These are phyloP conservation scores for Spea hammondii DNA, from an alignment of 2,797 vertebrate genomes.

Conservation along the genomic window DNA sequence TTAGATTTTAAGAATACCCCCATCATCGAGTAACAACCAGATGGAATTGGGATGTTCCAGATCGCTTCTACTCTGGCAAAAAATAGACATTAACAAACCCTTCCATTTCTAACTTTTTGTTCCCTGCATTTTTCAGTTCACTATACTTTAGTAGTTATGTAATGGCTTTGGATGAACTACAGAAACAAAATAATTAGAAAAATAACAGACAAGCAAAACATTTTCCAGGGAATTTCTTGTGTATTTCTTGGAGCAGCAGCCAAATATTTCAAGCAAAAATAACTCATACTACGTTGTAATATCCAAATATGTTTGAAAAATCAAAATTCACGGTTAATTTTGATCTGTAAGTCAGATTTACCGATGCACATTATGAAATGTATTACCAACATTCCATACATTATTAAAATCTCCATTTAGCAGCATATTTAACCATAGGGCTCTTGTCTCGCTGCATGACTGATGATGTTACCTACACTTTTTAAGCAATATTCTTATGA, in stretches of 20 bases:
- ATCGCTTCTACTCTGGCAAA: too few species aligned
- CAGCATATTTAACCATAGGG: neutral
- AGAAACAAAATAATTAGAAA: too few species aligned
- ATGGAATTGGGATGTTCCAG: too few species aligned
- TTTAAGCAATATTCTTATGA: neutral
- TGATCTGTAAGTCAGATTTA: neutral
- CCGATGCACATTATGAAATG: neutral
- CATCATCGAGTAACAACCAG: too few species aligned
- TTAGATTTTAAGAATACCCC: too few species aligned
- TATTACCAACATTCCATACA: conserved; percentile 23
- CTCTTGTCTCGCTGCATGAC: conserved; percentile 3
- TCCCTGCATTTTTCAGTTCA: too few species aligned
- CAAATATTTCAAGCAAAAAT: neutral
- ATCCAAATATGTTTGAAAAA: neutral
- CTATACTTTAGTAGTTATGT: too few species aligned
- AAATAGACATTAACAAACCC: too few species aligned
- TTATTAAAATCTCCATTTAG: conserved; percentile 16
- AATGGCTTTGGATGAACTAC: too few species aligned
- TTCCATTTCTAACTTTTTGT: too few species aligned
- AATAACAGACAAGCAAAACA: too few species aligned
- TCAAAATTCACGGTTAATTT: neutral
- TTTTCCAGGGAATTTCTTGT: too few species aligned
- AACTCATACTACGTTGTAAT: neutral
- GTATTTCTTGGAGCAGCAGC: neutral
- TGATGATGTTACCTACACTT: conserved; percentile 5